Evolutionary conservation across 2,113 vertebrate genomes (phyloP), one percentile per base, ranked within the genome.

Genomic region (Condylura cristata): DNA sequence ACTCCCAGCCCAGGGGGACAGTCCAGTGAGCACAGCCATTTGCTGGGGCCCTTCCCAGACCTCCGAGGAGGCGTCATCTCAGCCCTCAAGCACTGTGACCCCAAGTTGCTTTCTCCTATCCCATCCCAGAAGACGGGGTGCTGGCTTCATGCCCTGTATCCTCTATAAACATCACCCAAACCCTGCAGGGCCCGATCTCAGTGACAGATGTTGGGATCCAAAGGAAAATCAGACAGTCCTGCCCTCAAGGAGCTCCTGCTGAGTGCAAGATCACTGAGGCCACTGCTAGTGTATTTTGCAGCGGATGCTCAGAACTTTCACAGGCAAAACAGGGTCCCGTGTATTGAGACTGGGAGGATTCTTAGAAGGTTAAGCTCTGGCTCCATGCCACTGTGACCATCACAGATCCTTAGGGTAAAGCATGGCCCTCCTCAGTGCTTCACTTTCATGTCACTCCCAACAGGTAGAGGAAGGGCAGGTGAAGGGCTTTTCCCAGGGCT

Each of bases 111-210:
- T 61, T 26, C 39, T n/a, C 34, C n/a, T 17, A 0, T 14, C 12
- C 6, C 39, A 8, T 30, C 5, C 51, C 22, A 0, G 41, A 78
- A 28, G 46, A 22, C 2, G 2, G 70, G 24, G 14, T 4, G 2
- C n/a, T 18, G 39, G 32, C 72, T 39, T 8, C 6, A 18, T 46
- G n/a, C 6, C 7, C 0, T 17, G 2, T 0, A 1, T 9, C 24
- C 30, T 44, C 14, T 28, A 2, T 8, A n/a, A 37, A 13, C 34
- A 0, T 39, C 30, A n/a, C 17, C 8, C 8, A 44, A 61, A 18
- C 8, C 58, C 44, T 18, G 30, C n/a, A 13, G 53, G 51, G 79
- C 17, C 32, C 3, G 18, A 32, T 34, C 12, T 65, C 4, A 1
- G 5, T 14, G 14, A 6, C 37, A 22, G 4, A 28, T 34, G 32